phyloP scores from a whole-genome alignment of 2,113 vertebrate genomes.

The Psammodynastes pulverulentus region DNA sequence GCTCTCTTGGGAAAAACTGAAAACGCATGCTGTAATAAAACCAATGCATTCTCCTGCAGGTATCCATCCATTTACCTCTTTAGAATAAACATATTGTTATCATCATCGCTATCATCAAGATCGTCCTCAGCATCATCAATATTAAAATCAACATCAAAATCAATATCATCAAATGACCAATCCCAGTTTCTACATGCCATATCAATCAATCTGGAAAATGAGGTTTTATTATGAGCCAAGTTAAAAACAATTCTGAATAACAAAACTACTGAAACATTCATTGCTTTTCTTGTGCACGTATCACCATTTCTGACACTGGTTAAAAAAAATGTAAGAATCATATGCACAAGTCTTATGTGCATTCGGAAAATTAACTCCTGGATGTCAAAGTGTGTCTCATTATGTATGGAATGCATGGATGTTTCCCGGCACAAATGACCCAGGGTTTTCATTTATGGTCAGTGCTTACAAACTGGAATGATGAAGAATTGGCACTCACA shows the following conservation, averaged over 20 bases:
- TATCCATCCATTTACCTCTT: conserved; percentile 81
- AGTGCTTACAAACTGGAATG: not conserved
- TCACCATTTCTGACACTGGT: not conserved
- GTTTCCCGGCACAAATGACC: not conserved
- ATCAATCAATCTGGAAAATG: conserved; percentile 90
- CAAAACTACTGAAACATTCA: not conserved
- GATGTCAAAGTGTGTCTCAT: not conserved
- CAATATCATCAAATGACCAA: conserved; percentile 89
- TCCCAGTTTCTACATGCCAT: conserved; percentile 91
- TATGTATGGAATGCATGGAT: not conserved
- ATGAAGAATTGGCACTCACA: not conserved
- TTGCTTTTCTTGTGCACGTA: not conserved
- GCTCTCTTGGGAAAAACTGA: conserved; percentile 54
- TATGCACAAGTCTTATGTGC: not conserved
- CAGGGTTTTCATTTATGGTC: not conserved
- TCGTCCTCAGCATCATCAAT: conserved; percentile 15
- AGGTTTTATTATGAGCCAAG: conserved; percentile 66
- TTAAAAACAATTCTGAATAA: not conserved
- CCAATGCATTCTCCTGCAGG: conserved; percentile 63
- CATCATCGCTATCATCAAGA: conserved; percentile 73
- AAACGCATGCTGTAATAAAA: conserved; percentile 71
- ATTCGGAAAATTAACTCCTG: not conserved
- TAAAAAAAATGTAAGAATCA: not conserved
- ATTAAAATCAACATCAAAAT: conserved; percentile 79
- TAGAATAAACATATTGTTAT: conserved; percentile 93